Conservation (phyloP, 2,113 vertebrate genomes). For the Micromys minutus region DNA sequence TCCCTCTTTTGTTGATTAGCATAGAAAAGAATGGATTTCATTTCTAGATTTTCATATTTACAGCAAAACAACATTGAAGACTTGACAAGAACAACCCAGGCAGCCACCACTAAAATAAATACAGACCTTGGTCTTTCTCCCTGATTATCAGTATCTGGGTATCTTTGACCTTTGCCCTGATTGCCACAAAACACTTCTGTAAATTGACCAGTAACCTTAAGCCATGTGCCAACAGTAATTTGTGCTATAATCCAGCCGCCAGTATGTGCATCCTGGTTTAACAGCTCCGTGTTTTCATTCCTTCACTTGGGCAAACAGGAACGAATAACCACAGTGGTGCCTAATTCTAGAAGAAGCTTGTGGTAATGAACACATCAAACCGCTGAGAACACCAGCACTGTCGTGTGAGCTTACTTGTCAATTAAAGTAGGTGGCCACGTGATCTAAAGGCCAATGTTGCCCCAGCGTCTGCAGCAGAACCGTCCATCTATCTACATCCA, state of each 20-base stretch:
- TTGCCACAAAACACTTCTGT: background rate
- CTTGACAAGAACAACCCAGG: background rate
- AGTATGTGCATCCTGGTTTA: background rate
- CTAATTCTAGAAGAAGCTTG: background rate
- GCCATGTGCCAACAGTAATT: background rate
- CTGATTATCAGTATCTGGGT: background rate
- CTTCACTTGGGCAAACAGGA: background rate
- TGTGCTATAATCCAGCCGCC: background rate
- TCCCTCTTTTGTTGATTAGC: background rate
- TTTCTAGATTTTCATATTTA: background rate
- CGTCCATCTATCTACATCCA: background rate
- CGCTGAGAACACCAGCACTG: background rate
- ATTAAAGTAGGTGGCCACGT: background rate
- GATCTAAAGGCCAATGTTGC: background rate
- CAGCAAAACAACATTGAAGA: constrained; percentile 22
- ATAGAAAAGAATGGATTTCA: background rate
- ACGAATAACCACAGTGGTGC: background rate
- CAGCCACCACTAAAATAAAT: constrained; percentile 4
- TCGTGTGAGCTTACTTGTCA: background rate
- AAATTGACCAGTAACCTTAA: background rate
- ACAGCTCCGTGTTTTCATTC: background rate
- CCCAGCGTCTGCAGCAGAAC: background rate
- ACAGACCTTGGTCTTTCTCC: background rate
- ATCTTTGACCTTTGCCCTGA: constrained; percentile 6
- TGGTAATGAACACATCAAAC: background rate